Percentiles rank a stretch among this genome's conserved stretches.
phyloP scores from a whole-genome alignment of 1,140 invertebrate species.

The Drosophila gunungcola region DNA sequence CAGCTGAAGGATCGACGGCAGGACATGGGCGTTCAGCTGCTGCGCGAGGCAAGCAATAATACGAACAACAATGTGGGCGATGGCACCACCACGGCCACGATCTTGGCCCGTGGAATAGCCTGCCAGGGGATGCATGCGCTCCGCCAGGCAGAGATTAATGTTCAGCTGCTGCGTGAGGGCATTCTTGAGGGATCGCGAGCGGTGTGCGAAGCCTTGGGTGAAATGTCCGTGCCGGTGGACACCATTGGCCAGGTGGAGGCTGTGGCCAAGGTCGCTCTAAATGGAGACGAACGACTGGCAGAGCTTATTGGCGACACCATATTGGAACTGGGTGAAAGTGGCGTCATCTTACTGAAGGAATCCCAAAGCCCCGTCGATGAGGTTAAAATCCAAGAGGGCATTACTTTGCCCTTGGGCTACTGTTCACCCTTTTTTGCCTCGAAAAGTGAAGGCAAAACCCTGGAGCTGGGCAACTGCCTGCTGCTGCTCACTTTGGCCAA shows the following conservation, averaged over 20 bases:
- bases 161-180: constrained; percentile 94
- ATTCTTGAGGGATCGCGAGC: constrained; percentile 95
- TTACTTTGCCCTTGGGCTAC: constrained; percentile 98
- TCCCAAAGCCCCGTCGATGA: constrained; percentile 96
- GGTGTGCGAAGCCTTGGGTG: constrained; percentile 91
- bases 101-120: constrained; percentile 95
- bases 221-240: constrained; percentile 93
- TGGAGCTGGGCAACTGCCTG: constrained; percentile 93
- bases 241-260: constrained; percentile 98
- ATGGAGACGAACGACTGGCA: constrained; percentile 96
- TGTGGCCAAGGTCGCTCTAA: constrained; percentile 97
- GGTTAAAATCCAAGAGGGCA: constrained; percentile 96
- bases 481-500: constrained; percentile 96
- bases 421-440: constrained; percentile 99
- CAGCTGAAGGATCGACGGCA: constrained; percentile 96
- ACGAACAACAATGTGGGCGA: constrained; percentile 98
- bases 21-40: constrained; percentile 97
- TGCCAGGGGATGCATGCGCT: constrained; percentile 91
- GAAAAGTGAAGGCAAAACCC: constrained; percentile 93
- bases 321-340: constrained; percentile 92
- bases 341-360: constrained; percentile 98
- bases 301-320: constrained; percentile 96
- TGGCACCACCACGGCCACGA: constrained; percentile 97
- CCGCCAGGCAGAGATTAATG: constrained; percentile 90
- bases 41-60: constrained; percentile 98